phyloP scores from a whole-genome alignment of 1,140 invertebrate genomes.

The Meloidogyne floridensis region DNA sequence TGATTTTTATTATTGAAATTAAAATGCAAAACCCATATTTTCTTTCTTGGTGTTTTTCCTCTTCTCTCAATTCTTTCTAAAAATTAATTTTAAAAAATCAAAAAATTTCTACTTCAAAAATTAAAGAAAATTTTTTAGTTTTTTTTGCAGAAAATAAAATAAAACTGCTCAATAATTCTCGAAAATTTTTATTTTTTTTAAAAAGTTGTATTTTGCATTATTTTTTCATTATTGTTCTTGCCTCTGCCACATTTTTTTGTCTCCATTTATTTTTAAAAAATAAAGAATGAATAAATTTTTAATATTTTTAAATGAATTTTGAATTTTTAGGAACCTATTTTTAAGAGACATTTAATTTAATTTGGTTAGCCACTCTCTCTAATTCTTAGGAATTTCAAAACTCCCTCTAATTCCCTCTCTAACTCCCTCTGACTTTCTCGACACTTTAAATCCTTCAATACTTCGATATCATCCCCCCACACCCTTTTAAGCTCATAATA shows the following conservation, averaged over 20 bases:
- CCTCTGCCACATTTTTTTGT: slow-evolving; percentile 4
- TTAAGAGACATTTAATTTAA: no score
- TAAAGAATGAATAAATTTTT: not conserved
- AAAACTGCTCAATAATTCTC: not conserved
- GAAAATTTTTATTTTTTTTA: not conserved
- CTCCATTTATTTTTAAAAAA: not conserved
- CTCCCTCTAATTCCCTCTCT: no score
- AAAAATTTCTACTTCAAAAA: not conserved
- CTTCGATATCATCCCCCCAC: no score
- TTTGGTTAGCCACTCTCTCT: no score
- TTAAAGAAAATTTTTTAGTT: no score
- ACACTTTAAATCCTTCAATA: no score
- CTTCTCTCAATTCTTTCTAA: not conserved
- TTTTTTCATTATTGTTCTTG: slow-evolving; percentile 7
- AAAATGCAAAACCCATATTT: not conserved
- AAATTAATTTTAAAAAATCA: no score
- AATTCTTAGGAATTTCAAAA: no score
- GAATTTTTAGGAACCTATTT: no score
- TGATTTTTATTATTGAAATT: not conserved
- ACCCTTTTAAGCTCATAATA: no score
- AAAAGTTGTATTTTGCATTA: not conserved
- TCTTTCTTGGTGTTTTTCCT: not conserved
- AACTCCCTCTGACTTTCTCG: no score
- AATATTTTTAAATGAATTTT: no score
- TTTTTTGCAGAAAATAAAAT: not conserved